Conservation (phyloP, 2,888 invertebrate genomes). For the Ligdia adustata region DNA sequence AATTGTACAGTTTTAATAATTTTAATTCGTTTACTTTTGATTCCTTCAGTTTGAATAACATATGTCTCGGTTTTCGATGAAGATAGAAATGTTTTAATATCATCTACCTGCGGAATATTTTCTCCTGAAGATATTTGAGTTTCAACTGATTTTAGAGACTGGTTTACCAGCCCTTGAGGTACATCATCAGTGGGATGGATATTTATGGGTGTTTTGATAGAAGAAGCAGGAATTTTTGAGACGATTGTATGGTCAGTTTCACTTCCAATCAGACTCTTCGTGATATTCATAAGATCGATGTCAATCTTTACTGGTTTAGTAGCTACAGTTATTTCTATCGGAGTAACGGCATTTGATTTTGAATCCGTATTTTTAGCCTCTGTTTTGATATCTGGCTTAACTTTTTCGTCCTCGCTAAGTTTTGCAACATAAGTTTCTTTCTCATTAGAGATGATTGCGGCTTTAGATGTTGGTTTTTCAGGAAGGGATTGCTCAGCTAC, state of each 20-base stretch:
- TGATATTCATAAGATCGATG: background rate
- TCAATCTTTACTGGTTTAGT: background rate
- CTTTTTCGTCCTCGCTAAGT: background rate
- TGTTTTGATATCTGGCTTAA: background rate
- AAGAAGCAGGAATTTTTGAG: slow-evolving; percentile 37
- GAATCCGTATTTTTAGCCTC: background rate
- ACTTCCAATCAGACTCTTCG: slow-evolving; percentile 20
- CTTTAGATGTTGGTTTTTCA: background rate
- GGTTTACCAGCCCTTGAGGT: background rate
- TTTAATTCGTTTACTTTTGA: slow-evolving; percentile 69
- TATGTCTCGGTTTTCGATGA: slow-evolving; percentile 50
- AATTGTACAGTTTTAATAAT: slow-evolving; percentile 89
- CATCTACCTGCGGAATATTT: background rate
- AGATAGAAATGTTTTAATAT: background rate
- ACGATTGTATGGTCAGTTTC: slow-evolving; percentile 40
- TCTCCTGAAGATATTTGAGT: background rate
- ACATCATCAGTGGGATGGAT: background rate
- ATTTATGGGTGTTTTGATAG: slow-evolving; percentile 17
- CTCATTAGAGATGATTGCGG: background rate
- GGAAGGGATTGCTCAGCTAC: background rate
- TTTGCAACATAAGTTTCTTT: background rate
- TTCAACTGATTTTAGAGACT: background rate
- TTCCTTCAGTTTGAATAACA: slow-evolving; percentile 56
- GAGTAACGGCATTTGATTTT: background rate
- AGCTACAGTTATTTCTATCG: background rate